Conservation (phyloP, 2,888 invertebrate genomes). For the Luperina testacea region DNA sequence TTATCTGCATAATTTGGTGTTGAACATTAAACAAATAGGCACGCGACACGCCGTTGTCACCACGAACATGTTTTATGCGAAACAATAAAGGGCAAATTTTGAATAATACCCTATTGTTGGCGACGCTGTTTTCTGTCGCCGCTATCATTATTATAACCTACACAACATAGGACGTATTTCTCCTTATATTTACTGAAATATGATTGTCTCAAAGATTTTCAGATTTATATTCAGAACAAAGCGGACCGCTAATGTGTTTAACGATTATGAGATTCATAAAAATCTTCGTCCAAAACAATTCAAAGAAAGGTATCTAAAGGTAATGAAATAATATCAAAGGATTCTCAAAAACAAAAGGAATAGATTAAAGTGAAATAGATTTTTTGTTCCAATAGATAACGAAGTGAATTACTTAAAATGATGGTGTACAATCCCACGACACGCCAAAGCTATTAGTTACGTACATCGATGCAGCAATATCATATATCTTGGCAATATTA, state of each 20-base stretch:
- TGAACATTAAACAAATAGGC: constrained; percentile 86
- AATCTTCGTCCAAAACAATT: constrained; percentile 40
- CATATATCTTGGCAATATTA: constrained; percentile 66
- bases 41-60: constrained; percentile 83
- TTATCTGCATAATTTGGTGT: constrained; percentile 88
- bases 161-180: constrained; percentile 66
- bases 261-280: constrained; percentile 60
- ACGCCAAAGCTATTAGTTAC: constrained; percentile 47
- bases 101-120: constrained; percentile 85
- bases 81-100: constrained; percentile 87
- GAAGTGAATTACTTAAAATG: constrained; percentile 47
- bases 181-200: constrained; percentile 56
- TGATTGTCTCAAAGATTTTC: constrained; percentile 49
- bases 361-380: constrained; percentile 22
- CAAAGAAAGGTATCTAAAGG: constrained; percentile 35
- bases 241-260: constrained; percentile 56
- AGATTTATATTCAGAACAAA: constrained; percentile 61
- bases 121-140: constrained; percentile 79
- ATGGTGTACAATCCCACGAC: constrained; percentile 30
- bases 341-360: constrained; percentile 40
- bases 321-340: constrained; percentile 56
- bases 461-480: constrained; percentile 63
- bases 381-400: constrained; percentile 28
- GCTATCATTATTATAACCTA: constrained; percentile 78
- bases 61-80: constrained; percentile 85